Base-by-base conservation (phyloP, 2,113 vertebrate genomes). In the Mirounga angustirostris region DNA sequence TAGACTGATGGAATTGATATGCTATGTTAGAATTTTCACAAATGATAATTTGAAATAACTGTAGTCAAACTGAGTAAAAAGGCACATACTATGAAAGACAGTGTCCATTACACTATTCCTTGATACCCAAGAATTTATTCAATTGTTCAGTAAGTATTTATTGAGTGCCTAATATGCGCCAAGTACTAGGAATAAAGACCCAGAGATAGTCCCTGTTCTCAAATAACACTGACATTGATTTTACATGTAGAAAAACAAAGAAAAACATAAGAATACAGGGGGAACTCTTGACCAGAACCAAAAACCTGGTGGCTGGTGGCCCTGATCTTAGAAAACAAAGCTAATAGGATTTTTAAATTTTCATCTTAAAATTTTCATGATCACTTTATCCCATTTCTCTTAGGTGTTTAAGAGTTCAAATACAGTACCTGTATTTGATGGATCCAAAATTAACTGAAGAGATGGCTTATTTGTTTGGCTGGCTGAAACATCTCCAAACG, bases 361-460 rank as follows among this genome's bases (percentile, higher is more conserved):
- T 96, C 0, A 56, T 71, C 93, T 97, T 58, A 96, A 96, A 91
- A 26, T 71, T 87, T 82, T 94, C 84, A 50, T 36, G 61, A 86
- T 30, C 76, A 96, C 6, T 92, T 81, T 91, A 96, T 76, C 13
- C 18, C 22, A 96, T 79, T 95, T 91, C 30, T 59, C 8, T 80
- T 79, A 56, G 1, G 16, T 83, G 69, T 94, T 4, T 59, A 96
- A 65, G 14, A 86, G 43, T 84, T 76, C 26, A 43, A 43, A 3
- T 46, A 83, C 6, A 97, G 5, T 98, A 99, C 99, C 99, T 98
- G 98, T 98, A 87, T 94, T 61, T 56, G 98, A 98, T 71, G 99
- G 98, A 67, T 99, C 99, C 94, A 99, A 97, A 76, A 98, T 90
- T 95, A 99, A 98, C 56, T 99, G 99, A 96, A 99, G 67, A 90